These are phyloP conservation scores for Alca torda DNA, from an alignment of 2,797 vertebrate genomes.

Conservation along the genomic window DNA sequence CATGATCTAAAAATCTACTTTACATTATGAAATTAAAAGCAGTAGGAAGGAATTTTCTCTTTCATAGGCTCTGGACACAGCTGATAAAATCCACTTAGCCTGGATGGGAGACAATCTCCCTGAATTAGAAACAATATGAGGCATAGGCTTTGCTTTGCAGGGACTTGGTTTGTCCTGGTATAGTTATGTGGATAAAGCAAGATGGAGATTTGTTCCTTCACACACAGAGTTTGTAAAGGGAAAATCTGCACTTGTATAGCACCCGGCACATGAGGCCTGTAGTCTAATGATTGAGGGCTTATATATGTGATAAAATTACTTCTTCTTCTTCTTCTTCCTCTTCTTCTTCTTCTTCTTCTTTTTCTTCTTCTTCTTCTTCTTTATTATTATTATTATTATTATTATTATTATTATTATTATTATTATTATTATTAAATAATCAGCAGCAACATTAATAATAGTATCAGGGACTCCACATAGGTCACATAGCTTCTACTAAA, in stretches of 20 bases:
- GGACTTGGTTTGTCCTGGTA: background rate
- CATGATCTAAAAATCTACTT: background rate
- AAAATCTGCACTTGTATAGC: background rate
- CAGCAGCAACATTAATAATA: background rate
- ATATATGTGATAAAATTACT: background rate
- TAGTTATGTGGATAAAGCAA: background rate
- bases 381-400: background rate
- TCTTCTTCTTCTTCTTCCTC: too few relatives aligned
- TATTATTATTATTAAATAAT: background rate
- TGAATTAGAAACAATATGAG: background rate
- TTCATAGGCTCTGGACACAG: background rate
- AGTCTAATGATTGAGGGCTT: background rate
- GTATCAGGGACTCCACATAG: background rate
- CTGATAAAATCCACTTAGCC: background rate
- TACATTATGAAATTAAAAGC: constrained; percentile 15
- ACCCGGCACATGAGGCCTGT: background rate
- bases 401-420: background rate
- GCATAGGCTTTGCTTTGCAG: background rate
- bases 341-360: too few relatives aligned
- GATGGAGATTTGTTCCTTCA: background rate
- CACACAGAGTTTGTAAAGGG: background rate
- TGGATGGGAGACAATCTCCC: background rate
- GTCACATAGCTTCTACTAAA: background rate
- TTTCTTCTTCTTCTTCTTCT: too few relatives aligned
- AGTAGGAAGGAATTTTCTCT: background rate